Conservation (phyloP, 2,113 vertebrate genomes). For the human (Homo sapiens) region GRCh38 chr3:124051501-124052000, state of each 20-base stretch:
- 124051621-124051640: conserved; percentile 32
- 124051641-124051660: neutral
- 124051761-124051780: neutral
- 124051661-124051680: neutral
- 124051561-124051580: neutral
- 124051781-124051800: neutral
- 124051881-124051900: neutral
- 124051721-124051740: neutral
- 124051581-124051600: neutral
- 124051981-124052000: neutral
- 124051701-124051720: neutral
- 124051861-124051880: neutral
- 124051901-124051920: neutral
- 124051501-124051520: neutral
- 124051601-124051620: neutral
- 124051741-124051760: neutral
- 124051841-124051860: neutral
- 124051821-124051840: neutral
- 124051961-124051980: neutral
- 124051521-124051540: conserved; percentile 12
- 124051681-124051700: neutral
- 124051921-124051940: neutral
- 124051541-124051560: neutral
- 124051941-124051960: neutral
- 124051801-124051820: neutral